These are phyloP conservation scores for Hyles vespertilio DNA, from an alignment of 1,140 invertebrate genomes.

Conservation along the genomic window DNA sequence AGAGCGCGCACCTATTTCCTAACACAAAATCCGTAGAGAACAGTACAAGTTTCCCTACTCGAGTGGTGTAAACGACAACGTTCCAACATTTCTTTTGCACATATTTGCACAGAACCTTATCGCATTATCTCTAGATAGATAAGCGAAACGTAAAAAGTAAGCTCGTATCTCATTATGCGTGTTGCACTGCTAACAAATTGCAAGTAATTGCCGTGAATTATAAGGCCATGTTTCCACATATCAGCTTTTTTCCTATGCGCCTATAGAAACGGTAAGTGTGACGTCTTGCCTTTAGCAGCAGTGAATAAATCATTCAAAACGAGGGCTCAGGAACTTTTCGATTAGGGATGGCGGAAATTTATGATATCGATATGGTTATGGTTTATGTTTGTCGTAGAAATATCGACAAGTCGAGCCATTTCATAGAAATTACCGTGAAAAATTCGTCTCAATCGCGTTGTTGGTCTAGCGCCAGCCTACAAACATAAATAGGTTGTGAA, in stretches of 20 bases:
- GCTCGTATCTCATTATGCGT: slow-evolving; percentile 6
- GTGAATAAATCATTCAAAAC: no score
- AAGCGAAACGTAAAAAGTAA: background rate
- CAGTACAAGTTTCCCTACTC: background rate
- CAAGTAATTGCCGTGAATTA: slow-evolving; percentile 4
- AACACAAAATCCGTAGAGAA: slow-evolving; percentile 16
- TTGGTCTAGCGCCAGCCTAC: no score
- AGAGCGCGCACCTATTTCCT: slow-evolving; percentile 14
- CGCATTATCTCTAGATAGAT: background rate
- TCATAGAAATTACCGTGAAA: no score
- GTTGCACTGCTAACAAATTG: slow-evolving; percentile 7
- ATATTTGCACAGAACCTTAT: background rate
- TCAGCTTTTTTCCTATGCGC: background rate
- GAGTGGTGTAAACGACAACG: background rate
- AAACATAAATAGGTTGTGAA: no score
- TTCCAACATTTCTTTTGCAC: background rate
- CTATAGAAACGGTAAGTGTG: background rate
- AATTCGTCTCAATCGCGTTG: no score
- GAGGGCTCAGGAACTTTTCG: no score
- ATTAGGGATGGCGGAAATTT: no score
- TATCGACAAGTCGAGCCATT: no score
- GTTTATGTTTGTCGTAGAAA: no score
- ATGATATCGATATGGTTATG: no score
- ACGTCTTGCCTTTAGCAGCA: background rate
- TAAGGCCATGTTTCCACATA: slow-evolving; percentile 5